A percentile compares a stretch with the other conserved stretches of the same genome.
Evolutionary conservation across 2,888 invertebrate genomes (phyloP).

Genomic region (Nymphalis c-album): DNA sequence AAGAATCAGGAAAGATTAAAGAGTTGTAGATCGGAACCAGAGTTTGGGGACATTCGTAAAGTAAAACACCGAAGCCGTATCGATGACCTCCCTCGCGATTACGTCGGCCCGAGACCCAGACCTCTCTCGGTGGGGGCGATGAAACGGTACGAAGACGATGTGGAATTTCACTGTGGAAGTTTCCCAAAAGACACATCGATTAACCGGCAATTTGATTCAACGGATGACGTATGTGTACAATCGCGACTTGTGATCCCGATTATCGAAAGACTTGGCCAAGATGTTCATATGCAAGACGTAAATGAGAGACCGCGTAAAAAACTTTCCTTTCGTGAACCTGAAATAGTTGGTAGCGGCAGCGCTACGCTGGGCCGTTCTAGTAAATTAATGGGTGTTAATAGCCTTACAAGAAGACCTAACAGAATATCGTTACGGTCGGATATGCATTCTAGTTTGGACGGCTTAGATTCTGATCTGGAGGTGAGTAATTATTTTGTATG

Average conservation of each 20-base stretch:
- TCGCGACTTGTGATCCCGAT: slow-evolving; percentile 70
- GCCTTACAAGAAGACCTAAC: slow-evolving; percentile 62
- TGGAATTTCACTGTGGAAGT: slow-evolving; percentile 53
- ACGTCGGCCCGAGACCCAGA: slow-evolving; percentile 52
- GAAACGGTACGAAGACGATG: slow-evolving; percentile 62
- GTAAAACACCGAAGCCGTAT: slow-evolving; percentile 64
- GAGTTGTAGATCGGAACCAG: slow-evolving; percentile 67
- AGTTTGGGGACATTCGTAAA: slow-evolving; percentile 64
- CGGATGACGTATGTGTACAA: slow-evolving; percentile 69
- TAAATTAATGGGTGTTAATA: slow-evolving; percentile 73
- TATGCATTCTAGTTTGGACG: slow-evolving; percentile 78
- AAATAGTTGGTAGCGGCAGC: slow-evolving; percentile 79
- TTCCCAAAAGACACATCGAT: slow-evolving; percentile 55
- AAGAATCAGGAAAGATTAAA: slow-evolving; percentile 66
- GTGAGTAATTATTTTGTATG: slow-evolving; percentile 51
- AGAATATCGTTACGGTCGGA: slow-evolving; percentile 60
- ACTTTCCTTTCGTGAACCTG: slow-evolving; percentile 92
- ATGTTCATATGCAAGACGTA: slow-evolving; percentile 52
- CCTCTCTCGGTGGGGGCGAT: slow-evolving; percentile 69
- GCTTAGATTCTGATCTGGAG: slow-evolving; percentile 82
- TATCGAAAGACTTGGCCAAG: slow-evolving; percentile 66
- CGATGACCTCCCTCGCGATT: slow-evolving; percentile 55
- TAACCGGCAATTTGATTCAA: slow-evolving; percentile 59
- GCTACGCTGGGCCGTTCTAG: slow-evolving; percentile 66
- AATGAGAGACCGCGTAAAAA: slow-evolving; percentile 89